Percentiles rank a stretch among this genome's conserved stretches.
These are phyloP conservation scores for Drosophila birchii DNA, from an alignment of 2,888 invertebrate genomes.

Conservation along the genomic window DNA sequence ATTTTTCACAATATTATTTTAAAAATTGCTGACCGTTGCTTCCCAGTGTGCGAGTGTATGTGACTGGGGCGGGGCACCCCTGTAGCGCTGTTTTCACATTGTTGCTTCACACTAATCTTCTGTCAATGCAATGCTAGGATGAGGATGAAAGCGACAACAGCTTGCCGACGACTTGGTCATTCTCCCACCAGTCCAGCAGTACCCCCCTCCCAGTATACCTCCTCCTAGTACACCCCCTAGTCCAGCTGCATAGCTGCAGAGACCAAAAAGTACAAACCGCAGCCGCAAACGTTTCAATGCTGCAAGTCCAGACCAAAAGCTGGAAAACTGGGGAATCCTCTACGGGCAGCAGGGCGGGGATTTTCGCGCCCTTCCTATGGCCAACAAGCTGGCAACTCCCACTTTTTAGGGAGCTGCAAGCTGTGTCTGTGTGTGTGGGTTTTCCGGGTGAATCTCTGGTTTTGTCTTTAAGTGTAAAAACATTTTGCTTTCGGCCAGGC, in stretches of 20 bases:
- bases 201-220: constrained; percentile 1
- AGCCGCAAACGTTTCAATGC: constrained; percentile 78
- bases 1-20: background rate
- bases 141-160: constrained; percentile 80
- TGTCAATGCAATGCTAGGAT: constrained; percentile 75
- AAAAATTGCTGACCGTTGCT: background rate
- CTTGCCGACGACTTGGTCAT: constrained; percentile 64
- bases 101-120: constrained; percentile 81
- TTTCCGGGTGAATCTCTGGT: constrained; percentile 71
- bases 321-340: background rate
- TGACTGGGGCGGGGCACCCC: constrained; percentile 56
- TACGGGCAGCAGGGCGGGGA: constrained; percentile 19
- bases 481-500: constrained; percentile 77
- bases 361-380: constrained; percentile 26
- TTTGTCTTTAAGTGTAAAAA: constrained; percentile 82
- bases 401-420: background rate
- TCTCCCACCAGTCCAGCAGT: constrained; percentile 8
- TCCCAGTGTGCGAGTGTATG: constrained; percentile 21
- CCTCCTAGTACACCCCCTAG: constrained; percentile 20
- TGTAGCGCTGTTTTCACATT: constrained; percentile 79
- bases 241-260: constrained; percentile 60
- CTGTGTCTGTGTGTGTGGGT: constrained; percentile 50
- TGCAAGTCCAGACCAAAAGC: constrained; percentile 28
- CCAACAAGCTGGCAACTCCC: constrained; percentile 6
- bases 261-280: constrained; percentile 82